Conservation (phyloP, 2,797 vertebrate species). For the Anisognathus igniventris region DNA sequence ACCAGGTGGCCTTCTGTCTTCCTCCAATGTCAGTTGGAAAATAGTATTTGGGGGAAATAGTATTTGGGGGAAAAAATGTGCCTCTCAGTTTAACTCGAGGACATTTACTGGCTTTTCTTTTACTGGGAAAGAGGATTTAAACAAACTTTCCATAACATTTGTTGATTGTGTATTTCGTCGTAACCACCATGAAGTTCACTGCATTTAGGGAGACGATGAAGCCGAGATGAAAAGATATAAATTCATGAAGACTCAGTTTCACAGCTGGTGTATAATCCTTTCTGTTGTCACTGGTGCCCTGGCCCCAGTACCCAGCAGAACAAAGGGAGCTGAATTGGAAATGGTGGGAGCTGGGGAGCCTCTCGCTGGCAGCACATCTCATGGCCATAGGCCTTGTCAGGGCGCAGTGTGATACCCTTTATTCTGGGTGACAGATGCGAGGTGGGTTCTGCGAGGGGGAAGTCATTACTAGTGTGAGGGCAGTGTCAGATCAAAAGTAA, state of each 20-base stretch:
- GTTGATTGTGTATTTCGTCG: slow-evolving; percentile 72
- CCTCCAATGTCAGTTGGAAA: slow-evolving; percentile 29
- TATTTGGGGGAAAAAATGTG: not conserved
- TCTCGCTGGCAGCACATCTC: slow-evolving; percentile 74
- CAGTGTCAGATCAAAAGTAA: slow-evolving; percentile 86
- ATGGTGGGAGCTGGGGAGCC: slow-evolving; percentile 78
- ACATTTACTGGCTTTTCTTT: slow-evolving; percentile 67
- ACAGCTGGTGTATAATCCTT: slow-evolving; percentile 80
- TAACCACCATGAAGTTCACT: slow-evolving; percentile 72
- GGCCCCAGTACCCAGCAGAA: slow-evolving; percentile 72
- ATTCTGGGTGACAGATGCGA: slow-evolving; percentile 88
- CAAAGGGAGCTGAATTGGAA: slow-evolving; percentile 82
- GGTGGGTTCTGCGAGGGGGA: slow-evolving; percentile 77
- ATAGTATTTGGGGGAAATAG: not conserved
- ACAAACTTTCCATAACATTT: slow-evolving; percentile 74
- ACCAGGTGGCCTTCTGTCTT: slow-evolving; percentile 59
- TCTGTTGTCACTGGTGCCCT: slow-evolving; percentile 73
- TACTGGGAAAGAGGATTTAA: slow-evolving; percentile 72
- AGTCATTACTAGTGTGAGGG: slow-evolving; percentile 77
- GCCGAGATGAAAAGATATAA: slow-evolving; percentile 72
- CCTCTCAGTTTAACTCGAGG: slow-evolving; percentile 54
- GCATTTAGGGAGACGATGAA: slow-evolving; percentile 71
- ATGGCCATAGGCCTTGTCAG: slow-evolving; percentile 85
- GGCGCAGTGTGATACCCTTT: slow-evolving; percentile 88
- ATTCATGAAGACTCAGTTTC: slow-evolving; percentile 77